phyloP scores from a whole-genome alignment of 23 tunicate species.

The Clavelina lepadiformis region DNA sequence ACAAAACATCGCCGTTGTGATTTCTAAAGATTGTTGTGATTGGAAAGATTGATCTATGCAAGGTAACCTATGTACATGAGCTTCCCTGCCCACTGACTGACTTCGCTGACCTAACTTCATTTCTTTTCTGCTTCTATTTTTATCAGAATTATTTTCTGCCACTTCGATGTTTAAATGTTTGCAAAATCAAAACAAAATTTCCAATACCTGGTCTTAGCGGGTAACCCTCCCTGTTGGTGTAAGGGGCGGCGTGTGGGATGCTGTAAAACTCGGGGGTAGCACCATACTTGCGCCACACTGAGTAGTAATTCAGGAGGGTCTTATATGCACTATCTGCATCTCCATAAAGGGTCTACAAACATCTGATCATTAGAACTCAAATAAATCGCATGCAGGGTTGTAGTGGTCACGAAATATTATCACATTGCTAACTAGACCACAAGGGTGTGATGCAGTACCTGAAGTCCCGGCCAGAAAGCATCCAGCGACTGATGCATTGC shows the following conservation, averaged over 20 bases:
- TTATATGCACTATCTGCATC: slow-evolving; percentile 73
- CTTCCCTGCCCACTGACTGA: too few species aligned
- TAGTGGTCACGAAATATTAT: not conserved
- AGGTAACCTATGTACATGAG: too few species aligned
- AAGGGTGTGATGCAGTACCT: slow-evolving; percentile 17
- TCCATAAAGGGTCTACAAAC: slow-evolving; percentile 71
- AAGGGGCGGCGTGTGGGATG: slow-evolving; percentile 32
- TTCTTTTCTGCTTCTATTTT: too few species aligned
- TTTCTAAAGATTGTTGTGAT: too few species aligned
- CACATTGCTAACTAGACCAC: not conserved
- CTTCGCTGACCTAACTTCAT: too few species aligned
- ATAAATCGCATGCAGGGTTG: not conserved
- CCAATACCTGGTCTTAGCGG: slow-evolving; percentile 87
- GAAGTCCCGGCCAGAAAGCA: slow-evolving; percentile 94
- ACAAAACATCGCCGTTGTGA: too few species aligned
- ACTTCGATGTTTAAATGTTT: too few species aligned
- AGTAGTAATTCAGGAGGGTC: slow-evolving; percentile 73
- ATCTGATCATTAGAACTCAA: not conserved
- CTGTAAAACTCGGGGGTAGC: slow-evolving; percentile 87
- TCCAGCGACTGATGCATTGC: slow-evolving; percentile 87
- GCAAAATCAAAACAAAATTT: too few species aligned
- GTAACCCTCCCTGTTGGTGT: slow-evolving; percentile 73
- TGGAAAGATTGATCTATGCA: too few species aligned
- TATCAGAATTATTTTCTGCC: too few species aligned
- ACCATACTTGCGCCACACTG: slow-evolving; percentile 68